These are phyloP conservation scores for Galeruca laticollis DNA, from an alignment of 2,888 invertebrate genomes.

Conservation along the genomic window DNA sequence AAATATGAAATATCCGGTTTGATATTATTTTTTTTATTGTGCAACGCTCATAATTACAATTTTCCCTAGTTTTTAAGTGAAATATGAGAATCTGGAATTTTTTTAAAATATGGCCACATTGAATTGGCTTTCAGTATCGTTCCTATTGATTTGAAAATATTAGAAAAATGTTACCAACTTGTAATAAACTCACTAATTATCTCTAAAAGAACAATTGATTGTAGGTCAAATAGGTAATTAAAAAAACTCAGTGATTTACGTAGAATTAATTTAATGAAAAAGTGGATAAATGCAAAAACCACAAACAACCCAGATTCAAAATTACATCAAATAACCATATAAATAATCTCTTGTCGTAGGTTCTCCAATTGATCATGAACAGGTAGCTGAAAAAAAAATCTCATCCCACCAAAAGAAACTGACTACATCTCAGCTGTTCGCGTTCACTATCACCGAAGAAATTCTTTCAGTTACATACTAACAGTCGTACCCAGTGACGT, in stretches of 20 bases:
- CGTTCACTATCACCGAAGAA: neutral
- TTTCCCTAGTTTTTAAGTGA: too few species aligned
- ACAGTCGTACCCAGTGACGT: neutral
- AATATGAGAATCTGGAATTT: too few species aligned
- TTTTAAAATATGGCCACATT: too few species aligned
- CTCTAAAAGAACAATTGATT: neutral
- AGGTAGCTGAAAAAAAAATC: constrained; percentile 28
- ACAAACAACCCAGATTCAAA: constrained; percentile 13
- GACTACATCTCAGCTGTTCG: constrained; percentile 21
- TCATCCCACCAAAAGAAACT: constrained; percentile 29
- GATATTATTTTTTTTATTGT: too few species aligned
- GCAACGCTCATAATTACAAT: too few species aligned
- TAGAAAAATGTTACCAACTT: too few species aligned
- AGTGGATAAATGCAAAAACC: neutral
- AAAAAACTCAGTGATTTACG: neutral
- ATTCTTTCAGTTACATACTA: constrained; percentile 15
- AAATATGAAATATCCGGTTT: too few species aligned
- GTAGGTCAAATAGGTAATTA: constrained; percentile 5
- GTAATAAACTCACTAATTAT: neutral
- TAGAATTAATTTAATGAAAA: constrained; percentile 2
- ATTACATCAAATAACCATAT: constrained; percentile 7
- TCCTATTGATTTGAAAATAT: too few species aligned
- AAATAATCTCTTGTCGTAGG: constrained; percentile 18
- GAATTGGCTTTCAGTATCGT: too few species aligned
- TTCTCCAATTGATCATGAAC: constrained; percentile 26